Conservation (phyloP, 2,797 vertebrate genomes). For the Galaxias olidus region DNA sequence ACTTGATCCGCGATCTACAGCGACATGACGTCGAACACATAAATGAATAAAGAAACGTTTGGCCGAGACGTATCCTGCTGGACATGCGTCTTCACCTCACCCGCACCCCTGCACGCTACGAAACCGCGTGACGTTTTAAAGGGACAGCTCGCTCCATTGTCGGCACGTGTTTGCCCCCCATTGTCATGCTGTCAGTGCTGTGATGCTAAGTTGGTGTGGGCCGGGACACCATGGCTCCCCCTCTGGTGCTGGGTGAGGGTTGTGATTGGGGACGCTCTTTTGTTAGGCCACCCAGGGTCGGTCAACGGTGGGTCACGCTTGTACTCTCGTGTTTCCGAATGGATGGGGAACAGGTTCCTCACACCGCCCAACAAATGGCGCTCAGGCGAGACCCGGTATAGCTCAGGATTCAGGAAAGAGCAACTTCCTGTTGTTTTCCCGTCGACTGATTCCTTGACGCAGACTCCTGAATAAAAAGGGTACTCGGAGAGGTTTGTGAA, state of each 20-base stretch:
- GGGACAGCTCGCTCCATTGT: not conserved
- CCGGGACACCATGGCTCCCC: slow-evolving; percentile 6
- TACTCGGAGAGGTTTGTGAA: too few species aligned
- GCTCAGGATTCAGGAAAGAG: not conserved
- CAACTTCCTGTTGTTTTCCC: too few species aligned
- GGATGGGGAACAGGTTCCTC: not conserved
- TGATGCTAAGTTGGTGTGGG: slow-evolving; percentile 1
- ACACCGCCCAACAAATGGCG: not conserved
- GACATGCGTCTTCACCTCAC: too few species aligned
- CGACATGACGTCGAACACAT: too few species aligned
- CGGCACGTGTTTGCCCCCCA: not conserved
- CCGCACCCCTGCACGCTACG: not conserved
- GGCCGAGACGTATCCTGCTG: too few species aligned
- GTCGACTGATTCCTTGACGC: too few species aligned
- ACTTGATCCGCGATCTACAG: too few species aligned
- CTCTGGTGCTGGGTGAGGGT: not conserved
- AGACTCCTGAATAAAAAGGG: too few species aligned
- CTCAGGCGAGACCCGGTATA: not conserved
- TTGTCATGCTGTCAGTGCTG: not conserved
- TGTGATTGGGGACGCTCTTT: slow-evolving; percentile 5
- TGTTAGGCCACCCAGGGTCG: not conserved
- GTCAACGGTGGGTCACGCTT: slow-evolving; percentile 3
- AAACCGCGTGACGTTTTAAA: not conserved
- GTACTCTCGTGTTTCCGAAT: not conserved
- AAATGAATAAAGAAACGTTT: too few species aligned